Evolutionary conservation across 2,888 invertebrate genomes (phyloP), one percentile per base, ranked within the genome.

Genomic region (Leucophenga maculata): DNA sequence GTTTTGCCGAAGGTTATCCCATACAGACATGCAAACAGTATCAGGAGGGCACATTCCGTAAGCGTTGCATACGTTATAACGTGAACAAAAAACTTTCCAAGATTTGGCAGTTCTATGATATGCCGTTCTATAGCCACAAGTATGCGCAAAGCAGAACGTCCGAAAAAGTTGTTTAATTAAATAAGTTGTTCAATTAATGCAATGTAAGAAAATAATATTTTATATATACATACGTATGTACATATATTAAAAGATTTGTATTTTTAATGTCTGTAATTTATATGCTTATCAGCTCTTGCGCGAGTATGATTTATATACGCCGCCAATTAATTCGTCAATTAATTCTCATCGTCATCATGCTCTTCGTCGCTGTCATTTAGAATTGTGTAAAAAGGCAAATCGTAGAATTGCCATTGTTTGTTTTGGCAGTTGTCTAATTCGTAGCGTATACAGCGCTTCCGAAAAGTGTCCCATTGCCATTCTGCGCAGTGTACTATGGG

Each of bases 41-140:
- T 74, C 85, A 86, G 68, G 72, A 80, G 64, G 84, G 84, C 0
- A 83, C 80, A 3, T 77, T 88, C 14, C 80, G 85, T 3, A 84
- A 80, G 57, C 83, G 89, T 3, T 89, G 89, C 74, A 80, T 88
- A 18, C 86, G 83, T 4, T 89, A 89, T 64, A 77, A 75, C 18
- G 77, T 87, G 8, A 82, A 89, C 72, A 79, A 77, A 44, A 71
- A 50, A 1, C 74, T 74, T 32, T 59, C 83, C 8, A 81, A 82
- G 52, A 46, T 77, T 9, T 89, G 87, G 87, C 89, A 89, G 68
- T 87, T 85, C 68, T 89, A 87, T 67, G 88, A 89, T 55, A 85
- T 87, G 75, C 89, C 89, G 1, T 88, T 86, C 50, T 89, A 79
- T 70, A 79, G 82, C 8, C 44, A 69, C 6, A 44, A 59, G 1